phyloP scores from a whole-genome alignment of 1,140 invertebrate genomes.

The Drosophila bocki region DNA sequence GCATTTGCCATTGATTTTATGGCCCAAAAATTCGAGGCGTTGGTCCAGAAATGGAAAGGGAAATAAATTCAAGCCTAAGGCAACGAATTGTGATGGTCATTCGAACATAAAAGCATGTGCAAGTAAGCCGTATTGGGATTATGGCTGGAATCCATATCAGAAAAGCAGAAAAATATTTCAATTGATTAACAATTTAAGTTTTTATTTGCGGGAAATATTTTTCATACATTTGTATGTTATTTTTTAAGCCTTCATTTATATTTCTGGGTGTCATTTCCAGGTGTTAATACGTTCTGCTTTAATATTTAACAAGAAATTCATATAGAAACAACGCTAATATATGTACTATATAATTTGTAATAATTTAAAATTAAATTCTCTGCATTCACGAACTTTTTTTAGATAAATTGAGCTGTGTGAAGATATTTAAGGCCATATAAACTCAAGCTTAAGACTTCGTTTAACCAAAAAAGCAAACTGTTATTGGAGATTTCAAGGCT shows the following conservation, averaged over 20 bases:
- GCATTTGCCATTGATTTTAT: conserved; percentile 66
- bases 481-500: conserved; percentile 5
- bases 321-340: background rate
- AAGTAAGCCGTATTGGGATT: conserved; percentile 18
- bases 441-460: background rate
- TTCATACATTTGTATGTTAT: background rate
- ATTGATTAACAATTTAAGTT: conserved; percentile 1
- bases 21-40: conserved; percentile 29
- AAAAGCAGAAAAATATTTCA: background rate
- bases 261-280: too few species aligned
- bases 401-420: background rate
- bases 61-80: conserved; percentile 13
- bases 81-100: conserved; percentile 29
- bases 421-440: background rate
- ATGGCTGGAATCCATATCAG: background rate
- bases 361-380: background rate
- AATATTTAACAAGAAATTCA: background rate
- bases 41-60: conserved; percentile 16
- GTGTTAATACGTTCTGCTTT: background rate
- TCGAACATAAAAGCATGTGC: conserved; percentile 12
- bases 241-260: background rate
- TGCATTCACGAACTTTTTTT: background rate
- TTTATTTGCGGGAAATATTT: too few species aligned
- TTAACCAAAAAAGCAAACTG: conserved; percentile 2
- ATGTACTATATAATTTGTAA: background rate